Base-by-base conservation (phyloP, 35 echinoderm and acorn worm genomes). In the Ophioderma brevispina region DNA sequence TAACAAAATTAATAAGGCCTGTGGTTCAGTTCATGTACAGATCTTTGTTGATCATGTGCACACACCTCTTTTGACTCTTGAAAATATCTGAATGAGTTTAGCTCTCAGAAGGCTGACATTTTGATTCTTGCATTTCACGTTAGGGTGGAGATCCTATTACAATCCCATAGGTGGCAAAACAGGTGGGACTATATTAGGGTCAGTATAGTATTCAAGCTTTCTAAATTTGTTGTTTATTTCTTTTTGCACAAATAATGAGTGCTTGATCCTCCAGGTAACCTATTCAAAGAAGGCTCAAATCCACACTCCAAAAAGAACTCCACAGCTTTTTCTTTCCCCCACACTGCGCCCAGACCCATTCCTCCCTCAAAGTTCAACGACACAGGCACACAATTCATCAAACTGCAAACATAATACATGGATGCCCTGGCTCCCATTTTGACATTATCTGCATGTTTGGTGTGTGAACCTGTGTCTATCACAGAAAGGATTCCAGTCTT, bases 361-460 rank as follows among this genome's bases (percentile, higher is more conserved):
- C 93, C 90, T 18, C 84, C 92, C 49, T 92, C 90, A 46, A 82
- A 43, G 31, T 92, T 41, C 49, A 90, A 37, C 14, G 96, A 92
- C 21, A 89, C 83, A 11, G 96, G 93, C 40, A 98, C 83, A 50
- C 96, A 98, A 33, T 92, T 78, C 55, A 98, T 86, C 50, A 92
- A 30, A 38, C 96, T 98, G 37, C 89, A 80, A 15, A 85, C 84
- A 64, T 92, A 98, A 1, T 56, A 40, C 0, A 86, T 81, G 18
- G 59, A 18, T 0, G 87, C 33, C 13, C 30, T 32, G 0, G 77
- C 76, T 0, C 32, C 59, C 18, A 85, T 78, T 31, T 77, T 64
- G 0, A 94, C 32, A 38, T 98, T 98, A 38, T 95, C 86, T 28
- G 30, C 79, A 13, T 85, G 78, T 35, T 90, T 81, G 25, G 80